Evolutionary conservation across 2,113 vertebrate genomes (phyloP).

Genomic region (Xenopus laevis): DNA sequence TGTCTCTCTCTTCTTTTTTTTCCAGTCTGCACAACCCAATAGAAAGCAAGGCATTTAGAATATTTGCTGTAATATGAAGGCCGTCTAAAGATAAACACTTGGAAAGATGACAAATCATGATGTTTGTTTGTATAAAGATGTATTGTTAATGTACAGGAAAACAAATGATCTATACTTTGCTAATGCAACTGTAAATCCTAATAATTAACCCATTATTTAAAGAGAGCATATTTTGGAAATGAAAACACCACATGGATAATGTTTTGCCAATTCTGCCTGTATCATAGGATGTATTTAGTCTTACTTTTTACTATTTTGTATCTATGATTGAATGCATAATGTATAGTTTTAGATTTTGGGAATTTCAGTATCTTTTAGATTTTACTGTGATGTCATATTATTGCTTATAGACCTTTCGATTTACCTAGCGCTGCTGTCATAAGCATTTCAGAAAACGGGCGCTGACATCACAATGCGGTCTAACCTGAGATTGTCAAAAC

Average conservation of each 20-base stretch:
- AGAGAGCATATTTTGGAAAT: not conserved
- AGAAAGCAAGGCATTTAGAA: conserved; percentile 89
- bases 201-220: not conserved
- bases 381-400: too few relatives aligned
- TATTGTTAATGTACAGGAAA: conserved; percentile 34
- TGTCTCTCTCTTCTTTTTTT: conserved; percentile 43
- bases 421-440: too few relatives aligned
- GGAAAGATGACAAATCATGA: not conserved
- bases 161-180: conserved; percentile 5
- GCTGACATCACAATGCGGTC: too few relatives aligned
- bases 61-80: conserved; percentile 90
- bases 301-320: too few relatives aligned
- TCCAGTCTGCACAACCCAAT: conserved; percentile 90
- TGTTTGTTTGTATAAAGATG: conserved; percentile 36
- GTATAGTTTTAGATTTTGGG: too few relatives aligned
- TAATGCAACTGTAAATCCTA: conserved; percentile 1
- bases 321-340: too few relatives aligned
- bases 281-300: not conserved
- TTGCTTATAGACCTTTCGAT: too few relatives aligned
- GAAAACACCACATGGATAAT: not conserved
- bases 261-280: not conserved
- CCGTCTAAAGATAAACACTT: not conserved
- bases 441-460: too few relatives aligned
- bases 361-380: too few relatives aligned
- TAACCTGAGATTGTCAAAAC: too few relatives aligned